A percentile compares a stretch with the other conserved stretches of the same genome.
phyloP scores from a whole-genome alignment of 2,888 invertebrate species.

The Amiota mariae region DNA sequence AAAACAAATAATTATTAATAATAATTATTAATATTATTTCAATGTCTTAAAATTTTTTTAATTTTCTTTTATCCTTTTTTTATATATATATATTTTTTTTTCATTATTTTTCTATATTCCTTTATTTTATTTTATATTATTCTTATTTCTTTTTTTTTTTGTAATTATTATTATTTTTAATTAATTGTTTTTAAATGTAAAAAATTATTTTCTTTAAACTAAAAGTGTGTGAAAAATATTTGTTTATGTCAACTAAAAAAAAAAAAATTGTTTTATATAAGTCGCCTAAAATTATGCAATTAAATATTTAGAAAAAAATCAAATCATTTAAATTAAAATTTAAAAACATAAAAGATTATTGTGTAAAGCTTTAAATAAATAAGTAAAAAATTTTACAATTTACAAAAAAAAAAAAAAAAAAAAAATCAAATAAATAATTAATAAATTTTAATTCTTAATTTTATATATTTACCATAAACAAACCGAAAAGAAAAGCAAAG shows the following conservation, averaged over 20 bases:
- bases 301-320: not conserved
- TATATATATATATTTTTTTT: not conserved
- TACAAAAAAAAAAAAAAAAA: not conserved
- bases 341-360: constrained; percentile 28
- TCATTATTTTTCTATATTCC: not conserved
- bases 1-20: no score
- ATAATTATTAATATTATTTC: no score
- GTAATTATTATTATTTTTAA: not conserved
- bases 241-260: not conserved
- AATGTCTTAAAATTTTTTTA: no score
- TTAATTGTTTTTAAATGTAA: constrained; percentile 10
- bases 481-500: not conserved
- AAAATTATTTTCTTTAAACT: constrained; percentile 7
- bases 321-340: not conserved
- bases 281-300: constrained; percentile 1
- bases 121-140: not conserved
- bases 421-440: not conserved
- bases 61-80: not conserved
- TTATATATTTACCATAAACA: not conserved
- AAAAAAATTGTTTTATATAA: not conserved
- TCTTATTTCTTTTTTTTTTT: not conserved
- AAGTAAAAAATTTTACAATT: constrained; percentile 27
- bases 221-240: constrained; percentile 14
- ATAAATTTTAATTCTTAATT: not conserved
- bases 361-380: constrained; percentile 41